phyloP scores from a whole-genome alignment of 2,888 invertebrate genomes.

The Linnaemya tessellans region DNA sequence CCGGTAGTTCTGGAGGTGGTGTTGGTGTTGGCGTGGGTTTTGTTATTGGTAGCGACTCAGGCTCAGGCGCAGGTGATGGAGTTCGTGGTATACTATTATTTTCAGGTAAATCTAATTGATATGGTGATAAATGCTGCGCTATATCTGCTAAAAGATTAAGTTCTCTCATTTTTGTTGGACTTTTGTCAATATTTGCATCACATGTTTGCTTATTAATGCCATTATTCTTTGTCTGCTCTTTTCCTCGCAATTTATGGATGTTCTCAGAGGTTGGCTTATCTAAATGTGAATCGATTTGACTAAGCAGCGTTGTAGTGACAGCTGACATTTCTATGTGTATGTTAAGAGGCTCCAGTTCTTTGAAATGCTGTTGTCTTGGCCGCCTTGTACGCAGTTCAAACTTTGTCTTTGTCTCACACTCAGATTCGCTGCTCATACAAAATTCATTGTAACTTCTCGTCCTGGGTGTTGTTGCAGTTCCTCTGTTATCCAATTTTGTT shows the following conservation, averaged over 20 bases:
- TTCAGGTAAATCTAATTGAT: slow-evolving; percentile 55
- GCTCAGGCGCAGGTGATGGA: background rate
- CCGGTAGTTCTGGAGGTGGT: no score
- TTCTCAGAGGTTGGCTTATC: slow-evolving; percentile 18
- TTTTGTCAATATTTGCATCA: slow-evolving; percentile 32
- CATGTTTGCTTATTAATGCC: slow-evolving; percentile 25
- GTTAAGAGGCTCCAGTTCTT: slow-evolving; percentile 45
- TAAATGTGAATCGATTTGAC: slow-evolving; percentile 58
- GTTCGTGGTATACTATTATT: slow-evolving; percentile 31
- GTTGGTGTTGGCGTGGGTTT: background rate
- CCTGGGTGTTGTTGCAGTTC: background rate
- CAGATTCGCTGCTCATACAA: slow-evolving; percentile 52
- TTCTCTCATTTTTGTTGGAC: slow-evolving; percentile 53
- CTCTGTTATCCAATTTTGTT: slow-evolving; percentile 16
- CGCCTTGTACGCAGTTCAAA: slow-evolving; percentile 40
- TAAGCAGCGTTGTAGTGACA: slow-evolving; percentile 28
- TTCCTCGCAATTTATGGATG: background rate
- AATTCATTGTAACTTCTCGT: slow-evolving; percentile 17
- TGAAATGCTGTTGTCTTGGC: slow-evolving; percentile 24
- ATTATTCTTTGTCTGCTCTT: background rate
- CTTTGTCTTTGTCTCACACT: slow-evolving; percentile 34
- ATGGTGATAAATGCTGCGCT: slow-evolving; percentile 63
- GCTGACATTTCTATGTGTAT: slow-evolving; percentile 30
- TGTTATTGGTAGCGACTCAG: background rate
- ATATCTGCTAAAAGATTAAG: slow-evolving; percentile 61